Evolutionary conservation across 2,888 invertebrate species (phyloP).

Genomic region (Drosophila seclusa): DNA sequence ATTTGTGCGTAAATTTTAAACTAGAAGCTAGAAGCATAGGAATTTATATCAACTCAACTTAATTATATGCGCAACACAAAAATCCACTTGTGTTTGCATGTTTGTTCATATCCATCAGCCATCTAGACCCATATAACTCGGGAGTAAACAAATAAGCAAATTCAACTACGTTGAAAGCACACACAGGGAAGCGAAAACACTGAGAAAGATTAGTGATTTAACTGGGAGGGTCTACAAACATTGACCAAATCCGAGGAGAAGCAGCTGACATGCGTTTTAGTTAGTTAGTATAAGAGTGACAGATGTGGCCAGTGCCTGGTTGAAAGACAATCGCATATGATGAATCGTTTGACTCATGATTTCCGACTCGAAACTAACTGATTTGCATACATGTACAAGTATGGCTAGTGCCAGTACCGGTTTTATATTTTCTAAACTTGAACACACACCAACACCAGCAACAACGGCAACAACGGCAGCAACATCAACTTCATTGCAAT

Average conservation of each 20-base stretch:
- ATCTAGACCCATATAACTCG: conserved; percentile 13
- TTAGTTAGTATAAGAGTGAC: conserved; percentile 18
- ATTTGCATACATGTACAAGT: conserved; percentile 80
- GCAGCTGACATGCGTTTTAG: conserved; percentile 2
- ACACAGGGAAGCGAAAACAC: background rate
- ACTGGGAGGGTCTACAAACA: conserved; percentile 8
- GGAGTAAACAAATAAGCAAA: conserved; percentile 30
- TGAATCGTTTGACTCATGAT: conserved; percentile 78
- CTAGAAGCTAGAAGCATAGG: background rate
- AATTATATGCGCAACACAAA: conserved; percentile 54
- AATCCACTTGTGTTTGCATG: conserved; percentile 46
- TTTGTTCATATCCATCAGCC: conserved; percentile 32
- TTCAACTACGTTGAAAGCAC: background rate
- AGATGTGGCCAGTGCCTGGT: conserved; percentile 25
- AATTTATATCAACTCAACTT: conserved; percentile 20
- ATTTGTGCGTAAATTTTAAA: conserved; percentile 32
- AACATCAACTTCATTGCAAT: conserved; percentile 55
- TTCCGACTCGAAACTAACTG: conserved; percentile 67
- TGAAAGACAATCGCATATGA: conserved; percentile 40
- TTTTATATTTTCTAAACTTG: conserved; percentile 76
- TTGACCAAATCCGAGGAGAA: conserved; percentile 9
- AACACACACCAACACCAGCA: conserved; percentile 39
- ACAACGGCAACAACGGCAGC: conserved; percentile 13
- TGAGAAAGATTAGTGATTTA: conserved; percentile 9
- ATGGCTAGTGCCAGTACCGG: conserved; percentile 74